A percentile compares a stretch with the other conserved stretches of the same genome.
These are phyloP conservation scores for Brachyrhaphis roseni DNA, from an alignment of 2,797 vertebrate species.

Conservation along the genomic window DNA sequence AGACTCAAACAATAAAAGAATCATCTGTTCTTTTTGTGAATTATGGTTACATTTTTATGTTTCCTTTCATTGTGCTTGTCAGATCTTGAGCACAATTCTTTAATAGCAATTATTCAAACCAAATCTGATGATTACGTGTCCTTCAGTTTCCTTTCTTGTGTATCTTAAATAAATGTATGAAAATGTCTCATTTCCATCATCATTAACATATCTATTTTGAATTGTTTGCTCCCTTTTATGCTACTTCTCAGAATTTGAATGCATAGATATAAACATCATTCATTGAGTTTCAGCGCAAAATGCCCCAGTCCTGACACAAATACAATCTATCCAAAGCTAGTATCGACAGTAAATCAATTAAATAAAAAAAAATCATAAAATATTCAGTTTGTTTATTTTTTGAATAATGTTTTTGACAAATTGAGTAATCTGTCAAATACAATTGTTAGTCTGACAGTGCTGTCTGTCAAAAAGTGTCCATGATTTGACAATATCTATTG, in stretches of 20 bases:
- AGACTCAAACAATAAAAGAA: background rate
- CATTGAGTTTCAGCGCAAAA: background rate
- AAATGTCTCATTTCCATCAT: background rate
- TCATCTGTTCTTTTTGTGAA: background rate
- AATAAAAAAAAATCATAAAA: background rate
- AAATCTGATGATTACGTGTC: background rate
- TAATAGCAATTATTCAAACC: background rate
- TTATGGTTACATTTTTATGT: background rate
- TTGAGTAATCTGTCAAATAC: background rate
- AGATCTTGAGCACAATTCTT: background rate
- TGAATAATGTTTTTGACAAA: too few relatives aligned
- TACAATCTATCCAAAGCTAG: background rate
- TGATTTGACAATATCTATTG: background rate
- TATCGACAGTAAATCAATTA: background rate
- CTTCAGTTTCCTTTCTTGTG: background rate
- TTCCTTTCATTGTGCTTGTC: constrained; percentile 3
- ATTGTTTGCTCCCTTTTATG: background rate
- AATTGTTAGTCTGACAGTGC: background rate
- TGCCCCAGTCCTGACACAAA: background rate
- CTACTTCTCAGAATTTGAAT: background rate
- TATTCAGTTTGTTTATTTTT: background rate
- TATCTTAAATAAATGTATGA: background rate
- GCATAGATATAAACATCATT: background rate
- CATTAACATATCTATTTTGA: background rate
- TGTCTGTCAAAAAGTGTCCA: background rate